These are phyloP conservation scores for Desmodus rotundus DNA, from an alignment of 2,113 vertebrate species.

Conservation along the genomic window DNA sequence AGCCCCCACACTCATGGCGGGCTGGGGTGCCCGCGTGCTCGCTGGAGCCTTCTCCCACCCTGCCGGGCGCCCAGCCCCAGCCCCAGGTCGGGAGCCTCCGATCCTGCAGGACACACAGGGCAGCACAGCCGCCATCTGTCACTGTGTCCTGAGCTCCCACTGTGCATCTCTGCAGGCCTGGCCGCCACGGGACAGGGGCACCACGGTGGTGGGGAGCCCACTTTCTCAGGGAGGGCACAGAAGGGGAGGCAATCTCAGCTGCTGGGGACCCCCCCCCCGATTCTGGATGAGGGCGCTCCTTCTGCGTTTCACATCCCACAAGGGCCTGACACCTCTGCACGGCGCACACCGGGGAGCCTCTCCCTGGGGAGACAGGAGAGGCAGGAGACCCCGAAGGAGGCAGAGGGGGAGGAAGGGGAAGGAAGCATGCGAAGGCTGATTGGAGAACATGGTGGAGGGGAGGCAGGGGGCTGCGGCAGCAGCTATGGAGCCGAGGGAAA, in stretches of 20 bases:
- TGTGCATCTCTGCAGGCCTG: fast-evolving
- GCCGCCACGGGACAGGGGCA: fast-evolving
- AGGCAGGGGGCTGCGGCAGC: no score
- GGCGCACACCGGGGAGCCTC: no score
- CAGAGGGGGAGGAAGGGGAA: no score
- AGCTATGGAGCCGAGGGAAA: no score
- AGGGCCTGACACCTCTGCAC: not conserved
- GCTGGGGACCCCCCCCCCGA: no score
- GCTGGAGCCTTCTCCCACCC: not conserved
- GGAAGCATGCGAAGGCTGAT: no score
- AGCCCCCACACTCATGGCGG: fast-evolving
- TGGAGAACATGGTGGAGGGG: no score
- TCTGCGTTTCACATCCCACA: not conserved
- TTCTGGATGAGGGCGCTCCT: not conserved
- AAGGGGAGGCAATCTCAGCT: no score
- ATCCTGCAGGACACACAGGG: not conserved
- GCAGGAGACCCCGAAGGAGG: no score
- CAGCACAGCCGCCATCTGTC: not conserved
- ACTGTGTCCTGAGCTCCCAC: fast-evolving
- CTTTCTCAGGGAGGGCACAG: not conserved
- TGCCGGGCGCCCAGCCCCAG: not conserved
- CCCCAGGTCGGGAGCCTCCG: not conserved
- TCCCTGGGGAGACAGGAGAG: no score
- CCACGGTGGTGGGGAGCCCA: fast-evolving
- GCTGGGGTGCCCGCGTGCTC: not conserved